These are phyloP conservation scores for Fissipunctia ypsillon DNA, from an alignment of 2,888 invertebrate genomes.

Conservation along the genomic window DNA sequence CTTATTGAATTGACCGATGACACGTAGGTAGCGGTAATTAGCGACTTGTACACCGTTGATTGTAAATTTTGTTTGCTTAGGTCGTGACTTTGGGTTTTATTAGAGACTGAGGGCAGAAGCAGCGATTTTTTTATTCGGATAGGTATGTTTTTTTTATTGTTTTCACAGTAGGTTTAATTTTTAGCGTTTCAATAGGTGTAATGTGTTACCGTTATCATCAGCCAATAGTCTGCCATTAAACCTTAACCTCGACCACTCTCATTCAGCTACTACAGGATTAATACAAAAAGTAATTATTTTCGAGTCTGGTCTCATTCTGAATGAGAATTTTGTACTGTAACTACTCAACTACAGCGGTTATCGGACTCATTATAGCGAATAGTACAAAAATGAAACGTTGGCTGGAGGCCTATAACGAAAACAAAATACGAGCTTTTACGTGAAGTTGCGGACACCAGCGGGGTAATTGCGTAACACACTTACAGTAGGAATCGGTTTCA, in stretches of 20 bases:
- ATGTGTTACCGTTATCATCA: too few species aligned
- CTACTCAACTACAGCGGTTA: neutral
- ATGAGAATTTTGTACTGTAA: neutral
- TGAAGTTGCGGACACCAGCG: too few species aligned
- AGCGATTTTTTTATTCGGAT: neutral
- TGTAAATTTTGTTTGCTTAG: constrained; percentile 34
- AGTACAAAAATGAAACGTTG: neutral
- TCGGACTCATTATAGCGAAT: neutral
- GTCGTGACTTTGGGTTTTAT: constrained; percentile 13
- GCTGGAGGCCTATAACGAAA: neutral
- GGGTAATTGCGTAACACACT: too few species aligned
- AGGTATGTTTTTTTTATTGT: too few species aligned
- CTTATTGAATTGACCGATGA: constrained; percentile 60
- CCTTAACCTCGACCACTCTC: neutral
- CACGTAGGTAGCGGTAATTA: constrained; percentile 50
- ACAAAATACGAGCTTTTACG: too few species aligned
- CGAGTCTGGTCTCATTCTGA: neutral
- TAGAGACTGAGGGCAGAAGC: neutral
- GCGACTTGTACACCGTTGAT: constrained; percentile 29
- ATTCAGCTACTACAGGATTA: neutral
- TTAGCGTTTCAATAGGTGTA: too few species aligned
- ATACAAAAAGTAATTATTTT: constrained; percentile 8
- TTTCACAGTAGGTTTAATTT: too few species aligned
- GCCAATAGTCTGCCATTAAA: neutral
- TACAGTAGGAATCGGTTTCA: too few species aligned